phyloP scores from a whole-genome alignment of 2,113 vertebrate species.

The Oplegnathus fasciatus region DNA sequence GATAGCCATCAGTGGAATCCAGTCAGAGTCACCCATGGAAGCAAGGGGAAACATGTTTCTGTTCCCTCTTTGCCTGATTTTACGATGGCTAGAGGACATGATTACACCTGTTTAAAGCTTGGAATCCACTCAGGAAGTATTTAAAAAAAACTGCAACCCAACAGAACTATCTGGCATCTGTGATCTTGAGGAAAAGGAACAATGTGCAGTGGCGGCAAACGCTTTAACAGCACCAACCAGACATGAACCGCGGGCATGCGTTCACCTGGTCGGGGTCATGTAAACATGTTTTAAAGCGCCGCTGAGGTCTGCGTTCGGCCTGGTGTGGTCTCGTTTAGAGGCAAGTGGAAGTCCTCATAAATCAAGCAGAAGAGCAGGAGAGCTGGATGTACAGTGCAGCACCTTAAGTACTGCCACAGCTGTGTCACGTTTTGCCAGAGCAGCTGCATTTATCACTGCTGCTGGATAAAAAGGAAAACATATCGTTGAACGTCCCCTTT shows the following conservation, averaged over 20 bases:
- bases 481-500: conserved; percentile 5
- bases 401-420: background rate
- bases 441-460: background rate
- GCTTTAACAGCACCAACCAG: conserved; percentile 42
- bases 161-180: conserved; percentile 35
- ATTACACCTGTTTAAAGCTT: conserved; percentile 33
- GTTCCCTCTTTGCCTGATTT: background rate
- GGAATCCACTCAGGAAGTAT: conserved; percentile 16
- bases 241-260: conserved; percentile 1
- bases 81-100: conserved; percentile 33
- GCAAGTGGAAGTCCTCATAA: conserved; percentile 56
- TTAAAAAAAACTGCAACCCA: background rate
- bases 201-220: conserved; percentile 31
- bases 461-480: background rate
- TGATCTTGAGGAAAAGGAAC: background rate
- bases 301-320: conserved; percentile 35
- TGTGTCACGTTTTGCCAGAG: background rate
- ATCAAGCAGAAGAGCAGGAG: conserved; percentile 50
- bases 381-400: conserved; percentile 29
- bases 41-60: background rate
- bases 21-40: background rate
- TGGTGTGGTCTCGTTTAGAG: conserved; percentile 46
- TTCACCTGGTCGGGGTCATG: conserved; percentile 47
- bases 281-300: conserved; percentile 59
- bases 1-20: conserved; percentile 46